These are phyloP conservation scores for Ophthalmolycus amberensis DNA, from an alignment of 2,113 vertebrate species.

Conservation along the genomic window DNA sequence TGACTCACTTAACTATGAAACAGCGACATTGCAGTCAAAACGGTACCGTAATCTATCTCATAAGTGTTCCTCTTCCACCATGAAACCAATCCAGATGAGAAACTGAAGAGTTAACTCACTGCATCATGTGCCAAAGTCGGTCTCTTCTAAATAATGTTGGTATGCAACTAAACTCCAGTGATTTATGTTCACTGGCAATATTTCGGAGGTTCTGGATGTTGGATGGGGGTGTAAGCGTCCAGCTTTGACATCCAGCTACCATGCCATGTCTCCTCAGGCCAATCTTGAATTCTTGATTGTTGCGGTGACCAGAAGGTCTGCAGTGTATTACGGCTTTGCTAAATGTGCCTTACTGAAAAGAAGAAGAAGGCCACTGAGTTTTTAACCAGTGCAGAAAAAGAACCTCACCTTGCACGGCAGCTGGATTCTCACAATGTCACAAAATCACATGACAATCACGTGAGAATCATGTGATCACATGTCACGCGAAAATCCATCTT, in stretches of 20 bases:
- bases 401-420: too few relatives aligned
- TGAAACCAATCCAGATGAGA: slow-evolving; percentile 12
- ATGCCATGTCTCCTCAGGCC: neutral
- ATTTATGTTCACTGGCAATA: slow-evolving; percentile 2
- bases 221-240: neutral
- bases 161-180: slow-evolving; percentile 1
- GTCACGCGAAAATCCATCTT: too few relatives aligned
- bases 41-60: slow-evolving; percentile 15
- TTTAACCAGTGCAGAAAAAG: neutral
- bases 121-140: slow-evolving; percentile 17
- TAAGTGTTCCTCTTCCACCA: neutral
- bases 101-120: slow-evolving; percentile 22
- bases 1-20: slow-evolving; percentile 44
- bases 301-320: neutral
- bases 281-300: neutral
- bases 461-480: too few relatives aligned
- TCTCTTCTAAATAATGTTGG: slow-evolving; percentile 2
- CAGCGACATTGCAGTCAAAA: slow-evolving; percentile 18
- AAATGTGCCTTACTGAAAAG: neutral
- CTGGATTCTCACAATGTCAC: too few relatives aligned
- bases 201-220: neutral
- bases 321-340: neutral
- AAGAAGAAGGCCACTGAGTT: neutral
- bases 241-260: neutral
- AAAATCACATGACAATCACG: too few relatives aligned